phyloP scores from a whole-genome alignment of 2,888 invertebrate species.

The Agrochola circellaris region DNA sequence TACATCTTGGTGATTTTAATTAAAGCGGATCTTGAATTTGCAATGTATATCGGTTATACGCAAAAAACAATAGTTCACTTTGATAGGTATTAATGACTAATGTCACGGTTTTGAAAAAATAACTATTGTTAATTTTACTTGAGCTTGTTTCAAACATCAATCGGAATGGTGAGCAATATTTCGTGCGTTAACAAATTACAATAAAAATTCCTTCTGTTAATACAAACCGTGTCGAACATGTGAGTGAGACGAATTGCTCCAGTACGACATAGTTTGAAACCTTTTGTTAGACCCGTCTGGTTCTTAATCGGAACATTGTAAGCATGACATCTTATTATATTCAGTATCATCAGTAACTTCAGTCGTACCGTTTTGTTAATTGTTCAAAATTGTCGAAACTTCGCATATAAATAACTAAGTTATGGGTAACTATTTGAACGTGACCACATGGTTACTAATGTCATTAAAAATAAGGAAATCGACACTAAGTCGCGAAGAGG shows the following conservation, averaged over 20 bases:
- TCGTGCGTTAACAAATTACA: conserved; percentile 48
- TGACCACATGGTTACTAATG: conserved; percentile 25
- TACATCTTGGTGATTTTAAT: conserved; percentile 20
- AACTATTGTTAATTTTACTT: conserved; percentile 13
- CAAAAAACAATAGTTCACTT: conserved; percentile 23
- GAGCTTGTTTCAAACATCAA: conserved; percentile 30
- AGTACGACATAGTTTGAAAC: conserved; percentile 41
- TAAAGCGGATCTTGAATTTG: conserved; percentile 22
- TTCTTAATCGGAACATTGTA: conserved; percentile 47
- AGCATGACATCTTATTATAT: conserved; percentile 43
- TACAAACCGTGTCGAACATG: conserved; percentile 44
- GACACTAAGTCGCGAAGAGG: conserved; percentile 11
- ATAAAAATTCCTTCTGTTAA: conserved; percentile 46
- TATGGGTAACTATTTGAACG: conserved; percentile 1
- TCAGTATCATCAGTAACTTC: conserved; percentile 40
- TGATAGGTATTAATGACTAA: conserved; percentile 27
- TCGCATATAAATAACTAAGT: background rate
- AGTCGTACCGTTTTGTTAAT: conserved; percentile 39
- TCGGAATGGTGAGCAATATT: conserved; percentile 30
- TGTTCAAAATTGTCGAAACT: conserved; percentile 34
- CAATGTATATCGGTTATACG: background rate
- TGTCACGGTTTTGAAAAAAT: conserved; percentile 25
- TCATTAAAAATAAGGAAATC: conserved; percentile 28
- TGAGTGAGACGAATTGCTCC: conserved; percentile 55
- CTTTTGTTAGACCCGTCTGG: conserved; percentile 55